Percentiles rank a stretch among this genome's conserved stretches.
Conservation (phyloP, 1,140 invertebrate genomes). For the Drosophila teissieri region DNA sequence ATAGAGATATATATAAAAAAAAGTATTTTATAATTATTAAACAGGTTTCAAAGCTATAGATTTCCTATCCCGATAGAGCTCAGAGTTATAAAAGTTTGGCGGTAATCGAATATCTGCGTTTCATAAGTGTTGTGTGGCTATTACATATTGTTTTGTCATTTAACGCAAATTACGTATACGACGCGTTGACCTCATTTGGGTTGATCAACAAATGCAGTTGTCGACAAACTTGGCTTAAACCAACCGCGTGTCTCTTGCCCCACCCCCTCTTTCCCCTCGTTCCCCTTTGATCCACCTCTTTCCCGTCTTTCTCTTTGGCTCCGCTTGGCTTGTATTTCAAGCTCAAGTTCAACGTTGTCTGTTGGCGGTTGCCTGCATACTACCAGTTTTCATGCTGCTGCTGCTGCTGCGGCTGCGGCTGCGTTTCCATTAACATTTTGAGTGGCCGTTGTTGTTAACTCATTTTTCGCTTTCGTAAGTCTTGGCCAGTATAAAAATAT, state of each 20-base stretch:
- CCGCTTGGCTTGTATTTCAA: constrained; percentile 66
- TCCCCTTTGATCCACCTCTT: background rate
- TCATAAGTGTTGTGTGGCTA: constrained; percentile 56
- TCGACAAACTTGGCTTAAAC: constrained; percentile 31
- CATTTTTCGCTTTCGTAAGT: constrained; percentile 57
- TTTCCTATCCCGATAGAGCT: background rate
- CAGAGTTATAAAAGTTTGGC: background rate
- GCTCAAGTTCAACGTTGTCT: constrained; percentile 76
- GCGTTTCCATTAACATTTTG: constrained; percentile 65
- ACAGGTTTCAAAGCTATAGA: too few species aligned
- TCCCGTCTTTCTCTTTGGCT: constrained; percentile 17
- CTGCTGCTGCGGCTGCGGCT: constrained; percentile 6
- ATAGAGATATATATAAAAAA: too few species aligned
- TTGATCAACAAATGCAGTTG: constrained; percentile 45
- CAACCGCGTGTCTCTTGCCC: constrained; percentile 11
- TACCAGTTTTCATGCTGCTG: constrained; percentile 62
- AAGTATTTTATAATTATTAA: too few species aligned
- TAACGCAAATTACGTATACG: constrained; percentile 75
- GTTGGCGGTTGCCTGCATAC: constrained; percentile 53
- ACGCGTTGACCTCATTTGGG: constrained; percentile 74
- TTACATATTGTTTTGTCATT: constrained; percentile 52
- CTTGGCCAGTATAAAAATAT: constrained; percentile 9
- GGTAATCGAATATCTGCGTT: constrained; percentile 47
- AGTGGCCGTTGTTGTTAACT: constrained; percentile 50
- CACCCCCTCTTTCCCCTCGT: background rate